Evolutionary conservation across 1,140 invertebrate genomes (phyloP), one percentile per base, ranked within the genome.

Genomic region (Dufourea novaeangliae): DNA sequence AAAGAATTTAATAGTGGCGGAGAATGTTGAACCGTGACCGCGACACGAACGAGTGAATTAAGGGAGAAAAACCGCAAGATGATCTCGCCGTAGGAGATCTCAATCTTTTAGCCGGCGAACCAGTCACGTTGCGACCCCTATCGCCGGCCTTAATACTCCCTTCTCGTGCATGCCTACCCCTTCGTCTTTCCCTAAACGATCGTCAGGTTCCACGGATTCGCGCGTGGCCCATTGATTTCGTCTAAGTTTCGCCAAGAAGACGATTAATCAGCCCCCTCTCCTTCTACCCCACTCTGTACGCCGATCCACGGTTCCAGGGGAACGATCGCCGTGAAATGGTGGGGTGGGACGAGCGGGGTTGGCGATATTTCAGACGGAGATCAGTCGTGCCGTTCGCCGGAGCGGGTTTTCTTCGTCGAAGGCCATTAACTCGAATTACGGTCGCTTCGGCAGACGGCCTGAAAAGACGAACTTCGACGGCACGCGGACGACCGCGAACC

Each of bases 361-460:
- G 37, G 68, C 79, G 54, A 79, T 85, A 81, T 85, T 85, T 85
- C 74, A 85, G 76, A 34, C 66, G 54, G 50, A 84, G 83, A 85
- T 85, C 83, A 84, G 64, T 66, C 64, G 54, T 39, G 56, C 61
- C 66, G 37, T 62, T 39, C 20, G 77, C 77, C n/a, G 44, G 46
- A 1, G 52, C 27, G 44, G 62, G 32, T 71, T 85, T 84, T 85
- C 83, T 85, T 81, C 82, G 66, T 75, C 75, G 67, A 71, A 70
- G 83, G 67, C 83, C 79, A 85, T 85, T 85, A 85, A 85, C 83
- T 85, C 83, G 82, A 84, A 85, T 85, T 84, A 85, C 82, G 82
- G 83, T 76, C 71, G 82, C 62, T 79, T 82, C 82, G 71, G 44
- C 74, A 50, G 79, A 68, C 50, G 63, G 63, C 69, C 76, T 83